Conservation (phyloP, 2,888 invertebrate genomes). For the Drosophila pseudotakahashii region DNA sequence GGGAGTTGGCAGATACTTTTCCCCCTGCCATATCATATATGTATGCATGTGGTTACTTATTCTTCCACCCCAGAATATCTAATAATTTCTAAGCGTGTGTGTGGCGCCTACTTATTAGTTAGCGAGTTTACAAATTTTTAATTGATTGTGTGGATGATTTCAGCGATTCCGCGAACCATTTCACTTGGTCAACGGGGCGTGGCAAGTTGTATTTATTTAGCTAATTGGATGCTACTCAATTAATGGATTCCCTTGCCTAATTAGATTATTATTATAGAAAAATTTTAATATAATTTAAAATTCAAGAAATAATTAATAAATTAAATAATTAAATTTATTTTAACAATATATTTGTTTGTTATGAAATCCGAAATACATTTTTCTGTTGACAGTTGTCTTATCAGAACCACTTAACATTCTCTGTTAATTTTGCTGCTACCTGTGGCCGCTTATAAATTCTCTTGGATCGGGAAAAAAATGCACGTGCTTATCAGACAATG, state of each 20-base stretch:
- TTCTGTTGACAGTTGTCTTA: background rate
- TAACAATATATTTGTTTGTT: too few species aligned
- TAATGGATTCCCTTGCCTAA: background rate
- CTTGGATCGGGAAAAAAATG: constrained; percentile 55
- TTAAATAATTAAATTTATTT: too few species aligned
- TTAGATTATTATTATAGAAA: too few species aligned
- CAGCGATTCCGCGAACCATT: constrained; percentile 67
- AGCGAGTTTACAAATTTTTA: constrained; percentile 51
- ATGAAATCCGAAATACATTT: too few species aligned
- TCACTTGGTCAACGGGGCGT: constrained; percentile 65
- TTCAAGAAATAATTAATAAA: too few species aligned
- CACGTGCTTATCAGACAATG: constrained; percentile 74
- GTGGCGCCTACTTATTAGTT: constrained; percentile 38
- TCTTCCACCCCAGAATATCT: constrained; percentile 38
- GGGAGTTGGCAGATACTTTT: constrained; percentile 1
- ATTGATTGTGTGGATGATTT: constrained; percentile 70
- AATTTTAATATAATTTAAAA: too few species aligned
- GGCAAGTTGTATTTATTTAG: constrained; percentile 35
- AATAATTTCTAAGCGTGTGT: constrained; percentile 45
- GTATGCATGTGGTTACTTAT: background rate
- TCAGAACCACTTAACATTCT: background rate
- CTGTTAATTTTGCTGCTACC: constrained; percentile 21
- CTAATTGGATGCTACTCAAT: constrained; percentile 66
- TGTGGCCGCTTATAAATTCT: constrained; percentile 45
- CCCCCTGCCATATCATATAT: background rate